phyloP scores from a whole-genome alignment of 2,888 invertebrate species.

The Oligia fasciuncula region DNA sequence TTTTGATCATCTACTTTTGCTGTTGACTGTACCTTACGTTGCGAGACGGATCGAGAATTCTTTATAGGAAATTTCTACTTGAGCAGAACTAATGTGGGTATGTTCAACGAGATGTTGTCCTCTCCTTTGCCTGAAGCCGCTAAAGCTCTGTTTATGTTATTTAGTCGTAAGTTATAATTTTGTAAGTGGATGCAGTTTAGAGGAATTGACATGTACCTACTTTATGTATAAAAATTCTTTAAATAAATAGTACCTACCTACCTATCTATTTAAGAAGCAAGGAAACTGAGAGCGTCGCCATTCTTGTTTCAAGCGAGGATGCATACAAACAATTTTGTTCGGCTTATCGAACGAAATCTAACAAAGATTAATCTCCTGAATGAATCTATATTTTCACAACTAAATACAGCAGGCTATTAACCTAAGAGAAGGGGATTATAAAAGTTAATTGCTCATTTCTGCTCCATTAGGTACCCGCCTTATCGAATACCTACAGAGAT shows the following conservation, averaged over 20 bases:
- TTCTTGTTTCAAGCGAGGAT: not conserved
- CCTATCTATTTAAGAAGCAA: not conserved
- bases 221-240: no score
- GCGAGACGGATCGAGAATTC: no score
- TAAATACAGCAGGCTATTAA: constrained; percentile 37
- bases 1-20: no score
- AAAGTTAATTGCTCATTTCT: constrained; percentile 49
- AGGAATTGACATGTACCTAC: no score
- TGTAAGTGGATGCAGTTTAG: no score
- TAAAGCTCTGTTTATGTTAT: no score
- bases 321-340: not conserved
- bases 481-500: constrained; percentile 41
- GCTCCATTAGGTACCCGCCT: constrained; percentile 38
- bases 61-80: no score
- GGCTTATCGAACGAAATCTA: constrained; percentile 26
- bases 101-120: no score
- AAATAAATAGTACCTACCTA: not conserved
- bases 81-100: no score
- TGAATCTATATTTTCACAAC: constrained; percentile 27
- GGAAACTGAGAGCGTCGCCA: not conserved
- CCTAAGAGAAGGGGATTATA: constrained; percentile 25
- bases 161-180: no score
- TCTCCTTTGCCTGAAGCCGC: no score
- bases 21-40: no score
- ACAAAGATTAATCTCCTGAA: constrained; percentile 25